Conservation (phyloP, 2,888 invertebrate species). For the Phlogophora meticulosa region DNA sequence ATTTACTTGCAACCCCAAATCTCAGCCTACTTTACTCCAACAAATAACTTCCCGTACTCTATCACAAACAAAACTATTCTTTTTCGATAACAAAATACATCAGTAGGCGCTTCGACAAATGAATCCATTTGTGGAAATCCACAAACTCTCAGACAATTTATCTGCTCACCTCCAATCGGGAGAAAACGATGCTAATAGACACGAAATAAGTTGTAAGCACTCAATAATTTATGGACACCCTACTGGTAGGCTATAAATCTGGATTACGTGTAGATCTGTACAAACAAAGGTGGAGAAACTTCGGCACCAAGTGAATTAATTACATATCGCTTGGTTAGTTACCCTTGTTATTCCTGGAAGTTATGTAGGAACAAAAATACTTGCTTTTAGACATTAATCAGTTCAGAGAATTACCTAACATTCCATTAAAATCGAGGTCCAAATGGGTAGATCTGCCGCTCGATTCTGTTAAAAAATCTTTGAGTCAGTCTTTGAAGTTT, state of each 20-base stretch:
- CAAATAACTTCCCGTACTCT: background rate
- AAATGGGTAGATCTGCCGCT: no score
- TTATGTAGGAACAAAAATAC: constrained; percentile 9
- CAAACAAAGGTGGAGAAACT: constrained; percentile 57
- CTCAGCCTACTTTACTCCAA: constrained; percentile 5
- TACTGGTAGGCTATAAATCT: constrained; percentile 49
- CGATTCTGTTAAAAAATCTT: no score
- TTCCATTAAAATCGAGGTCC: no score
- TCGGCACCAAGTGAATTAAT: constrained; percentile 56
- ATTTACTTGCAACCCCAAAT: background rate
- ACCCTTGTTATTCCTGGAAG: constrained; percentile 37
- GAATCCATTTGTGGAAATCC: constrained; percentile 50
- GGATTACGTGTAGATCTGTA: constrained; percentile 41
- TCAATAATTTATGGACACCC: constrained; percentile 51
- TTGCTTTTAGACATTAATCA: background rate
- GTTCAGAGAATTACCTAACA: background rate
- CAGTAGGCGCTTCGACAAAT: constrained; percentile 34
- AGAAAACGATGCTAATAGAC: constrained; percentile 51
- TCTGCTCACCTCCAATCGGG: constrained; percentile 25
- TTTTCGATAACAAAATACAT: constrained; percentile 13
- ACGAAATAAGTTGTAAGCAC: constrained; percentile 54
- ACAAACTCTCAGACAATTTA: constrained; percentile 41
- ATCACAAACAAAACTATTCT: constrained; percentile 34
- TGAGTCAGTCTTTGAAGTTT: no score
- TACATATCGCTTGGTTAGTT: constrained; percentile 37